Conservation (phyloP, 2,888 invertebrate species). For the Pedicia rivosa region DNA sequence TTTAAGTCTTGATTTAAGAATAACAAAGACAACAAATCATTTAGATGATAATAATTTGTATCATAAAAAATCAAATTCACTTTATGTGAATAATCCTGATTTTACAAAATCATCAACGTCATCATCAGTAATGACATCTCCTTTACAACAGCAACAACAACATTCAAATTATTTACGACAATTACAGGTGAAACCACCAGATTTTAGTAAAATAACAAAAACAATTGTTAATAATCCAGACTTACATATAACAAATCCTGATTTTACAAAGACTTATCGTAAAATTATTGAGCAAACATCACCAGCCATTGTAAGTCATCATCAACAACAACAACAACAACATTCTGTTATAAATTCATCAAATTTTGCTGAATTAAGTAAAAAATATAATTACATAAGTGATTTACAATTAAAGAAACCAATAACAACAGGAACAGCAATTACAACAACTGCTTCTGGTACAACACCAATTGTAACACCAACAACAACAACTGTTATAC, state of each 20-base stretch:
- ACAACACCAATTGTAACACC: not conserved
- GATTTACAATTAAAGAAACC: constrained; percentile 15
- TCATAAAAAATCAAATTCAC: too few relatives aligned
- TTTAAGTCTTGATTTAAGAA: constrained; percentile 4
- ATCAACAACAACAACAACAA: constrained; percentile 1
- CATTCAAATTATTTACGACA: constrained; percentile 11
- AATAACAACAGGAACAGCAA: constrained; percentile 2
- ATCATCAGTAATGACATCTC: constrained; percentile 1
- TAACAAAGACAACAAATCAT: too few relatives aligned
- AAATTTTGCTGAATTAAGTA: constrained; percentile 15
- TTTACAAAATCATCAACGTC: constrained; percentile 10
- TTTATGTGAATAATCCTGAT: constrained; percentile 13
- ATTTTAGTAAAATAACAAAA: constrained; percentile 11
- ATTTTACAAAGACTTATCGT: constrained; percentile 8
- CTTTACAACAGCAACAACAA: constrained; percentile 1
- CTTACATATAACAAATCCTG: constrained; percentile 7
- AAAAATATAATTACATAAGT: constrained; percentile 14
- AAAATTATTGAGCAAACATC: not conserved
- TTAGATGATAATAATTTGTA: too few relatives aligned
- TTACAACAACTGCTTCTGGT: not conserved
- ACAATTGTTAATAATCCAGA: not conserved
- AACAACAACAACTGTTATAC: constrained; percentile 6
- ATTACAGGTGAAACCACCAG: constrained; percentile 13
- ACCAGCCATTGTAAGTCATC: too few relatives aligned
- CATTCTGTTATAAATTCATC: constrained; percentile 8